Percentiles rank a stretch among this genome's conserved stretches.
Conservation (phyloP, 2,797 vertebrate genomes). For the Falco cherrug region DNA sequence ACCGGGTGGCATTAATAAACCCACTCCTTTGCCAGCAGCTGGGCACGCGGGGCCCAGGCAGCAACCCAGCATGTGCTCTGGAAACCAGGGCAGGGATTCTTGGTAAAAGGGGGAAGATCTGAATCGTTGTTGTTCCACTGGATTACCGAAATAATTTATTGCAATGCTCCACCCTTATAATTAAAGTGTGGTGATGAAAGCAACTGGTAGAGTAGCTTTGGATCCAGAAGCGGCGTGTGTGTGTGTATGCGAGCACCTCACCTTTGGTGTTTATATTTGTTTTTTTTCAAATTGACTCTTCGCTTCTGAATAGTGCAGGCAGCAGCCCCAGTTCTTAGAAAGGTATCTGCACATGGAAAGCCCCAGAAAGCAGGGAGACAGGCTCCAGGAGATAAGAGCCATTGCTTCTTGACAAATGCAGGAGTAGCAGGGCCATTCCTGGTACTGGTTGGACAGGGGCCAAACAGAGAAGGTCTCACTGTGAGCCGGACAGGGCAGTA, state of each 20-base stretch:
- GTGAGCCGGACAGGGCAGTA: background rate
- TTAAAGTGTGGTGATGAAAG: conserved; percentile 66
- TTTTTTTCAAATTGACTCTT: conserved; percentile 50
- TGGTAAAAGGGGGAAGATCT: conserved; percentile 67
- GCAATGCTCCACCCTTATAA: conserved; percentile 74
- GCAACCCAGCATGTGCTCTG: background rate
- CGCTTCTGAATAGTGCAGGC: conserved; percentile 1
- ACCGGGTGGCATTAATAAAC: background rate
- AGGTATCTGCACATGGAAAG: conserved; percentile 63
- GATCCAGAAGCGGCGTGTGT: conserved; percentile 43
- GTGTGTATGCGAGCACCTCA: conserved; percentile 39
- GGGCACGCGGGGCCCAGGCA: background rate
- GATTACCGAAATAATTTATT: conserved; percentile 75
- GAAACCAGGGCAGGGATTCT: conserved; percentile 67
- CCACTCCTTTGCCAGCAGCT: background rate
- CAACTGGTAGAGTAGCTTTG: conserved; percentile 74
- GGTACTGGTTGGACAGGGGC: conserved; percentile 50
- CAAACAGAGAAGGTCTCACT: background rate
- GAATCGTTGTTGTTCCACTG: conserved; percentile 72
- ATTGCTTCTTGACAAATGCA: conserved; percentile 34
- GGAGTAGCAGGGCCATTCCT: conserved; percentile 65
- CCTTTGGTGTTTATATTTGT: conserved; percentile 55
- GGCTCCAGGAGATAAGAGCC: conserved; percentile 65
- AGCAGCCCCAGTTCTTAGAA: conserved; percentile 68
- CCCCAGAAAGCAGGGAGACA: conserved; percentile 42